These are phyloP conservation scores for Bellardia bayeri DNA, from an alignment of 2,888 invertebrate genomes.

Conservation along the genomic window DNA sequence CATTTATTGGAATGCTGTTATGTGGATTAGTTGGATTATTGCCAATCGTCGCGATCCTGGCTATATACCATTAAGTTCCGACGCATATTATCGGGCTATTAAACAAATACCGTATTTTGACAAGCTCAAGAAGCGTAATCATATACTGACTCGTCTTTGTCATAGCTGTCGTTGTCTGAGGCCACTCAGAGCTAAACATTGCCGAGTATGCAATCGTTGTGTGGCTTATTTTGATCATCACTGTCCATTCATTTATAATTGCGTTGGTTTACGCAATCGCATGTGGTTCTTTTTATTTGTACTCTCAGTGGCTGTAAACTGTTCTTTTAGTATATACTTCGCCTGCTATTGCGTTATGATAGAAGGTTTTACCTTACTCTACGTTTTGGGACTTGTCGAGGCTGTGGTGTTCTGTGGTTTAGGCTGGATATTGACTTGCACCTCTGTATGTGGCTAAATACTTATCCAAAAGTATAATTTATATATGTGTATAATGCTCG, in stretches of 20 bases:
- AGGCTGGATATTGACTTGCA: constrained; percentile 94
- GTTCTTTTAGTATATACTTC: constrained; percentile 94
- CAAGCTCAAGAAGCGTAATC: constrained; percentile 95
- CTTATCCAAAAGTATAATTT: neutral
- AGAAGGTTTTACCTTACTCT: constrained; percentile 93
- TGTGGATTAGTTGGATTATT: constrained; percentile 97
- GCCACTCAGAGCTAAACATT: constrained; percentile 95
- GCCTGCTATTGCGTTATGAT: constrained; percentile 93
- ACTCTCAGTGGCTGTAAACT: constrained; percentile 94
- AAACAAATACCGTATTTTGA: constrained; percentile 96
- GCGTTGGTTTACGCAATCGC: constrained; percentile 95
- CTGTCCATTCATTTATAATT: constrained; percentile 97
- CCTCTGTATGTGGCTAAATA: constrained; percentile 89
- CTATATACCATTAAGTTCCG: constrained; percentile 94
- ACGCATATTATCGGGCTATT: constrained; percentile 95
- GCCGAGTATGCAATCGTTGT: constrained; percentile 95
- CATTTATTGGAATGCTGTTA: constrained; percentile 94
- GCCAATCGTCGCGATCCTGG: constrained; percentile 96
- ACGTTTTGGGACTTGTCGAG: constrained; percentile 92
- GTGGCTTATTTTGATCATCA: constrained; percentile 97
- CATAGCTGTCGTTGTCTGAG: constrained; percentile 95
- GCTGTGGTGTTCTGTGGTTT: constrained; percentile 93
- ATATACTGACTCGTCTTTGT: constrained; percentile 92
- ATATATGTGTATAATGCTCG: neutral
- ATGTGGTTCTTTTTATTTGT: constrained; percentile 97